Conservation (phyloP, 2,888 invertebrate genomes). For the Andrena haemorrhoa region DNA sequence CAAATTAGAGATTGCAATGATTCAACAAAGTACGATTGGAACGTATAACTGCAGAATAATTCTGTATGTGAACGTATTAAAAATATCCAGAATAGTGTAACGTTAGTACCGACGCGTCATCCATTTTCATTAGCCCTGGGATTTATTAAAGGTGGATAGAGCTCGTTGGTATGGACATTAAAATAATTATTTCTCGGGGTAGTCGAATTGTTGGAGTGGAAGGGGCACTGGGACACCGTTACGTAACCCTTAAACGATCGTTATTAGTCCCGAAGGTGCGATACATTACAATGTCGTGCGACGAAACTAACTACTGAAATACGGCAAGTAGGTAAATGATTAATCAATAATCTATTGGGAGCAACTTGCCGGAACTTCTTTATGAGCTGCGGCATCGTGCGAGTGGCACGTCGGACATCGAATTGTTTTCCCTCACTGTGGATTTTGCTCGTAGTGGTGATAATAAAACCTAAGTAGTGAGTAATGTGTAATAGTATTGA, state of each 20-base stretch:
- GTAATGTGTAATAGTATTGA: neutral
- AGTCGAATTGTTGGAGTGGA: slow-evolving; percentile 27
- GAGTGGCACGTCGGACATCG: slow-evolving; percentile 16
- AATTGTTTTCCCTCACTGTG: slow-evolving; percentile 20
- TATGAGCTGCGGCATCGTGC: neutral
- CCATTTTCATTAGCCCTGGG: slow-evolving; percentile 30
- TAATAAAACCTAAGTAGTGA: neutral
- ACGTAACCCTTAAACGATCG: slow-evolving; percentile 60
- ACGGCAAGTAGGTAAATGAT: slow-evolving; percentile 61
- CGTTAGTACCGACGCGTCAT: slow-evolving; percentile 6
- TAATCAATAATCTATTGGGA: slow-evolving; percentile 69
- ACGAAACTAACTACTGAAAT: slow-evolving; percentile 65
- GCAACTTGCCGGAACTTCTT: slow-evolving; percentile 58
- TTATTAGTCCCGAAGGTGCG: slow-evolving; percentile 62
- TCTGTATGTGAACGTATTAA: neutral
- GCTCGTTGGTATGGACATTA: slow-evolving; percentile 15
- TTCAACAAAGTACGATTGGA: no score
- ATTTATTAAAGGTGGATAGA: slow-evolving; percentile 28
- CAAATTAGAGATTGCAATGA: no score
- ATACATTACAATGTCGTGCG: slow-evolving; percentile 55
- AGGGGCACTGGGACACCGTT: slow-evolving; percentile 33
- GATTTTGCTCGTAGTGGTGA: neutral
- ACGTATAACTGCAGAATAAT: neutral
- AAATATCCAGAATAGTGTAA: neutral
- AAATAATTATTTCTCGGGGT: slow-evolving; percentile 61